A percentile compares a stretch with the other conserved stretches of the same genome.
Evolutionary conservation across 1,140 invertebrate genomes (phyloP).

Genomic region (Subanguina moxae): DNA sequence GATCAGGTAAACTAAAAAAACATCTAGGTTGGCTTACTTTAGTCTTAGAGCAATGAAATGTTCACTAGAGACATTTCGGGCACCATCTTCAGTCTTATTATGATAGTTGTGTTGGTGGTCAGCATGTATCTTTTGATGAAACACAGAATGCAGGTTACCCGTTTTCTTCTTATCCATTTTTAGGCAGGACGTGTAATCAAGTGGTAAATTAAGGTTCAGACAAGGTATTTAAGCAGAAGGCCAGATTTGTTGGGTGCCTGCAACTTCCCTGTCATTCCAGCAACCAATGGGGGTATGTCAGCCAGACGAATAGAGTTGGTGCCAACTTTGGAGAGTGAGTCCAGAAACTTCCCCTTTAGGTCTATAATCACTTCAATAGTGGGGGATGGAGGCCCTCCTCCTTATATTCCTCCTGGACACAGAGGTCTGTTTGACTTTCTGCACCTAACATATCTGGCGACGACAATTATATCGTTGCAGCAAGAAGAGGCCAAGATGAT

Average conservation of each 20-base stretch:
- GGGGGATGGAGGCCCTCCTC: slow-evolving; percentile 49
- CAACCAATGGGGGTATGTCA: slow-evolving; percentile 21
- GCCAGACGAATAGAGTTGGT: slow-evolving; percentile 43
- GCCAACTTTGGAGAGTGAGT: not conserved
- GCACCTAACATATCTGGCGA: not conserved
- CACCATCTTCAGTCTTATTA: slow-evolving; percentile 57
- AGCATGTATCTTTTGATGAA: slow-evolving; percentile 58
- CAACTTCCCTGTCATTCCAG: slow-evolving; percentile 33
- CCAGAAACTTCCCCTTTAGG: not conserved
- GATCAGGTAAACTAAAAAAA: slow-evolving; percentile 44
- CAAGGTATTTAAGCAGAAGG: slow-evolving; percentile 41
- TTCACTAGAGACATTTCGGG: slow-evolving; percentile 56
- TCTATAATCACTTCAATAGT: not conserved
- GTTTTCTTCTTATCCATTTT: not conserved
- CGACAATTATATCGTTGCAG: slow-evolving; percentile 6
- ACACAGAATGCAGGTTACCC: slow-evolving; percentile 59
- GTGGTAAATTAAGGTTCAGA: slow-evolving; percentile 26
- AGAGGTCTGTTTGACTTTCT: slow-evolving; percentile 23
- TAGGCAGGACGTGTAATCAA: not conserved
- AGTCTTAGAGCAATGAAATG: slow-evolving; percentile 46
- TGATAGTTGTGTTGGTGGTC: slow-evolving; percentile 54
- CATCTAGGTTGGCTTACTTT: too few species aligned
- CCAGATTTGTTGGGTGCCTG: slow-evolving; percentile 44
- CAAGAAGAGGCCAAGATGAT: slow-evolving; percentile 36
- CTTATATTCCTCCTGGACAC: slow-evolving; percentile 38